Conservation (phyloP, 2,888 invertebrate genomes). For the Eristalis tenax region DNA sequence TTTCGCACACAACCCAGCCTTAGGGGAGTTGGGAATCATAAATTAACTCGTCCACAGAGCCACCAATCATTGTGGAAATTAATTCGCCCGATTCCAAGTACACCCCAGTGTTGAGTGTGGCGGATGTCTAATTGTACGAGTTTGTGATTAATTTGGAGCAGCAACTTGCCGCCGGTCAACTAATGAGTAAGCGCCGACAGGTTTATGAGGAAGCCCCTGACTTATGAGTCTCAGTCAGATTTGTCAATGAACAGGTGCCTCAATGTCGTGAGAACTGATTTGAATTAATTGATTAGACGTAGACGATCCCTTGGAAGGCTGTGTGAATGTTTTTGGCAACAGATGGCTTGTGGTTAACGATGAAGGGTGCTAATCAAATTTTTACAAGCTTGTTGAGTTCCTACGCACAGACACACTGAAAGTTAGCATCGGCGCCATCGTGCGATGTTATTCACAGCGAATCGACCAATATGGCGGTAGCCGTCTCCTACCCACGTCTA, state of each 20-base stretch:
- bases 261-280: constrained; percentile 59
- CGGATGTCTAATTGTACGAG: constrained; percentile 26
- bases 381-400: not conserved
- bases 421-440: not conserved
- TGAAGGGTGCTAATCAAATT: constrained; percentile 35
- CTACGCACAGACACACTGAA: not conserved
- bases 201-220: not conserved
- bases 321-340: constrained; percentile 20
- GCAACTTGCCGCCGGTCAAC: not conserved
- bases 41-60: constrained; percentile 48
- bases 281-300: constrained; percentile 50
- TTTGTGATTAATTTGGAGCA: constrained; percentile 39
- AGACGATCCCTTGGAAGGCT: constrained; percentile 23
- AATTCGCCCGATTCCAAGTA: constrained; percentile 17
- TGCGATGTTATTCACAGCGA: constrained; percentile 7
- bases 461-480: not conserved
- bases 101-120: not conserved
- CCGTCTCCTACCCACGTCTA: not conserved
- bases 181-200: constrained; percentile 25
- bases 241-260: not conserved
- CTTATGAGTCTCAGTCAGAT: not conserved
- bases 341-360: constrained; percentile 13
- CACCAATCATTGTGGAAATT: constrained; percentile 36
- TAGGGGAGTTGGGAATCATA: constrained; percentile 14
- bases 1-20: not conserved